Evolutionary conservation across 2,113 vertebrate genomes (phyloP), one percentile per base, ranked within the genome.

Genomic region (Nansenia antarctica): DNA sequence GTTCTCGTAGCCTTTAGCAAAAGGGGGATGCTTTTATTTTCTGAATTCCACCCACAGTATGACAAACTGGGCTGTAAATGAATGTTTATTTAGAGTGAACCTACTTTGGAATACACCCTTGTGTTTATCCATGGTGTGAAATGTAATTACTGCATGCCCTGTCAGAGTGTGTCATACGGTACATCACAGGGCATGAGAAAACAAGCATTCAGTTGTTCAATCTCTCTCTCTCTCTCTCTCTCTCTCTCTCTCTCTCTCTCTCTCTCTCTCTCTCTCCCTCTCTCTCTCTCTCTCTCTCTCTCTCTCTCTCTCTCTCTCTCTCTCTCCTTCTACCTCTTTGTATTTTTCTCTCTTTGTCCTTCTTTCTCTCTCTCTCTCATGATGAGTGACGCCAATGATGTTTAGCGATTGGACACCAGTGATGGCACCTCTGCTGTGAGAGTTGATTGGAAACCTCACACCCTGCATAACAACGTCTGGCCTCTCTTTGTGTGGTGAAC

Each of bases 111-210:
- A 78, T 58, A 63, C 18, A 62, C 45, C 35, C 20, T 37, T 20
- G 37, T 55, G 30, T 84, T 74, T 77, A 64, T 77, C 72, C 72
- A 64, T 60, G 1, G 68, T 62, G 75, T 65, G 65, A 82, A 76
- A 81, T 79, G 49, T 62, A 79, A 85, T 85, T 83, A 85, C 82
- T 69, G 68, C 31, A 31, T 27, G 22, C 39, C 49, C 69, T 85
- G 84, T 83, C 82, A 80, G 66, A 62, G 47, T 66, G 69, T 31
- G 47, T 83, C 73, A 73, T 22, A 9, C 66, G 66, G 55, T 68
- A 54, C 72, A 62, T 65, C 54, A 60, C 57, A 62, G 35, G 74
- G 78, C 18, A 55, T 78, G 85, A 65, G 62, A 62, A 70, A 74
- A 69, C 70, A 73, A 1, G 71, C 77, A n/a, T 69, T 55, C 55